Conservation (phyloP, 2,113 vertebrate species). For the Nannospalax galili region DNA sequence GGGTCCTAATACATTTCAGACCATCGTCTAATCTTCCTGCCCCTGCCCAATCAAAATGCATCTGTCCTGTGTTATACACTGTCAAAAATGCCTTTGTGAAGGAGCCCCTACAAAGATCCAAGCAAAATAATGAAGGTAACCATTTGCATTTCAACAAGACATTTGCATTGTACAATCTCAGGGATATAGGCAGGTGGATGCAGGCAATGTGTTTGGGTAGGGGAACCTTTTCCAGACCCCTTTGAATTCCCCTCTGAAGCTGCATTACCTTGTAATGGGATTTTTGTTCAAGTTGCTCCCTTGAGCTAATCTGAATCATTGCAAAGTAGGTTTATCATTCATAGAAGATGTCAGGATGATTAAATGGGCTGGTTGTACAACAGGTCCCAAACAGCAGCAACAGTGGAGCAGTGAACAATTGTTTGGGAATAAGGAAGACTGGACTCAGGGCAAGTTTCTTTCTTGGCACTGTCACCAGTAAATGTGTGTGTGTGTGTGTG, state of each 20-base stretch:
- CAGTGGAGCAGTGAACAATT: neutral
- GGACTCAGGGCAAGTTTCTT: neutral
- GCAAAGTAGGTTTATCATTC: conserved; percentile 26
- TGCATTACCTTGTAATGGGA: neutral
- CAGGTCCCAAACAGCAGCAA: neutral
- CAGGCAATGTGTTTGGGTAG: neutral
- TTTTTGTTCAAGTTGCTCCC: neutral
- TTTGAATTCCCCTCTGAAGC: neutral
- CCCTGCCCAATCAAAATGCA: conserved; percentile 18
- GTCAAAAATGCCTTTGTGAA: neutral
- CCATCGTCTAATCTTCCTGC: neutral
- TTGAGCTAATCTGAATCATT: conserved; percentile 14
- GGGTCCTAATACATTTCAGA: neutral
- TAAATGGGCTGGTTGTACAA: neutral
- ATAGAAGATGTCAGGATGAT: conserved; percentile 45
- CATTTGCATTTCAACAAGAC: conserved; percentile 36
- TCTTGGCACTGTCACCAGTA: neutral
- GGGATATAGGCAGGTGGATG: neutral
- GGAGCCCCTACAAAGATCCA: neutral
- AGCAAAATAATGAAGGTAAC: neutral
- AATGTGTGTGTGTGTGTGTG: neutral
- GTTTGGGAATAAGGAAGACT: neutral
- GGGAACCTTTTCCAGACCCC: neutral
- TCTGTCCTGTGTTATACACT: neutral
- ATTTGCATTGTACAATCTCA: neutral